Percentiles rank a stretch among this genome's conserved stretches.
Evolutionary conservation across 2,888 invertebrate species (phyloP).

Genomic region (Drosophila quinaria): DNA sequence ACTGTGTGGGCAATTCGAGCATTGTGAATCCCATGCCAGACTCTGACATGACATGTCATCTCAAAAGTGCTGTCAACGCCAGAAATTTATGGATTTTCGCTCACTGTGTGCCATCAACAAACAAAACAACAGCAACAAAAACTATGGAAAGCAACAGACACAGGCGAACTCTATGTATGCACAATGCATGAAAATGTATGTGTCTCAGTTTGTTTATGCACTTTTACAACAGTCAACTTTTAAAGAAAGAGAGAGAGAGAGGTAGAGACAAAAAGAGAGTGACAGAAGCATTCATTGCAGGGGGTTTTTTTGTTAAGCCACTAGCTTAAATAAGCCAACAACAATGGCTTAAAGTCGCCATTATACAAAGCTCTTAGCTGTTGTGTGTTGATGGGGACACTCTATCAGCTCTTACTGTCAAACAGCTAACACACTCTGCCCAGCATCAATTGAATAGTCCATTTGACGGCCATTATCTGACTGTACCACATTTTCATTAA

Average conservation of each 20-base stretch:
- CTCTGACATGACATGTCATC: constrained; percentile 53
- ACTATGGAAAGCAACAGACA: constrained; percentile 23
- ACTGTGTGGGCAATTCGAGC: constrained; percentile 23
- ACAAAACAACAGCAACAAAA: constrained; percentile 12
- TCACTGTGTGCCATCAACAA: constrained; percentile 30
- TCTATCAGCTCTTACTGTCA: constrained; percentile 1
- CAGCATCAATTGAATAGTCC: not conserved
- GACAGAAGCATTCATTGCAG: constrained; percentile 11
- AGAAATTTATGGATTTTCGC: constrained; percentile 64
- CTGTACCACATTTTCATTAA: not conserved
- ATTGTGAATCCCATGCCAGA: not conserved
- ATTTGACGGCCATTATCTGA: not conserved
- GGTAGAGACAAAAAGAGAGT: constrained; percentile 8
- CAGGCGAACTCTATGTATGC: constrained; percentile 16
- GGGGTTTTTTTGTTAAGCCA: constrained; percentile 26
- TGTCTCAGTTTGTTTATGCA: constrained; percentile 11
- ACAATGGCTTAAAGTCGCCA: constrained; percentile 22
- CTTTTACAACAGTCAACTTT: constrained; percentile 11
- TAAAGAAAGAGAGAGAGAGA: not conserved
- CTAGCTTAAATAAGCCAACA: constrained; percentile 26
- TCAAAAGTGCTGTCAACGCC: constrained; percentile 57
- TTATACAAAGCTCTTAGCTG: constrained; percentile 9
- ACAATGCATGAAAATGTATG: not conserved
- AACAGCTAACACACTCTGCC: not conserved
- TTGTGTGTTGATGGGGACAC: constrained; percentile 11